A percentile compares a stretch with the other conserved stretches of the same genome.
Evolutionary conservation across 2,113 vertebrate species (phyloP).

Genomic region (Arothron firmamentum): DNA sequence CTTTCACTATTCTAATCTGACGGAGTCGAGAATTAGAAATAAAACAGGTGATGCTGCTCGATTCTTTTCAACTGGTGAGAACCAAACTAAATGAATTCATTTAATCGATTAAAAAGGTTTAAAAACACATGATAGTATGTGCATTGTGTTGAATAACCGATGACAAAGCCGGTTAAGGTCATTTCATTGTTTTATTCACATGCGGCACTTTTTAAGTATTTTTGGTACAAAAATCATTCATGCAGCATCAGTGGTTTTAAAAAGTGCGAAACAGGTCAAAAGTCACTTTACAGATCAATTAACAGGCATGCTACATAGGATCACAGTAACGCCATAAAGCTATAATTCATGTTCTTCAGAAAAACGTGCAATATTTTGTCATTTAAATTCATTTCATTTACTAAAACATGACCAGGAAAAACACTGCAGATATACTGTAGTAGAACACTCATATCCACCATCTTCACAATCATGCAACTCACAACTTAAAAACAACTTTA

Average conservation of each 20-base stretch:
- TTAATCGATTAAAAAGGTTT: no score
- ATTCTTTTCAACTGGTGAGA: not conserved
- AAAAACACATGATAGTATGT: no score
- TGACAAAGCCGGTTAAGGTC: conserved; percentile 26
- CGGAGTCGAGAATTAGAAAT: not conserved
- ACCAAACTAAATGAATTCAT: no score
- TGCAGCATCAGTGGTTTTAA: conserved; percentile 70
- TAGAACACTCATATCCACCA: conserved; percentile 43
- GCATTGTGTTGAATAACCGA: conserved; percentile 17
- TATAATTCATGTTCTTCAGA: conserved; percentile 30
- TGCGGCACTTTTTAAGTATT: conserved; percentile 62
- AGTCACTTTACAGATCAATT: conserved; percentile 53
- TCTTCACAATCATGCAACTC: conserved; percentile 39
- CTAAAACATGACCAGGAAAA: conserved; percentile 44
- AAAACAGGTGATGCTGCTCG: not conserved
- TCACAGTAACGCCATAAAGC: conserved; percentile 51
- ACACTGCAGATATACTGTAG: conserved; percentile 18
- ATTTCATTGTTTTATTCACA: conserved; percentile 63
- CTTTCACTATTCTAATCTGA: no score
- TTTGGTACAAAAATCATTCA: conserved; percentile 74
- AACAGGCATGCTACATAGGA: conserved; percentile 66
- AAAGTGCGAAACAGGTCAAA: conserved; percentile 74
- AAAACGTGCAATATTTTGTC: conserved; percentile 57
- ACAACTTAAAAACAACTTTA: conserved; percentile 52
- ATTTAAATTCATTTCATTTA: conserved; percentile 12